Conservation (phyloP, 2,113 vertebrate species). For the Triplophysa siluroides region DNA sequence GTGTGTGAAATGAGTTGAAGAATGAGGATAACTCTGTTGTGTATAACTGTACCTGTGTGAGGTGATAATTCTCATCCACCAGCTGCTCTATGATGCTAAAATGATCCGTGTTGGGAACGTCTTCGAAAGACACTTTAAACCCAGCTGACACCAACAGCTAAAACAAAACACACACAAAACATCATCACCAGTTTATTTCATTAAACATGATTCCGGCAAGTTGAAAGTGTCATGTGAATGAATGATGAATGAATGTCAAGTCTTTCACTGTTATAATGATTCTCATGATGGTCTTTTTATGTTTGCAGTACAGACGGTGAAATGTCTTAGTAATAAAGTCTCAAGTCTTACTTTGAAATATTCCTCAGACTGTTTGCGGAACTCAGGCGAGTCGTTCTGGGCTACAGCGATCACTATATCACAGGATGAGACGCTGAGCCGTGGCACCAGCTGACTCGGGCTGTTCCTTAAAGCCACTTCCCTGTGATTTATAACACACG, state of each 20-base stretch:
- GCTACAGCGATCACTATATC: slow-evolving; percentile 79
- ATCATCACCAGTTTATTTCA: background rate
- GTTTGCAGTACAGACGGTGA: too few relatives aligned
- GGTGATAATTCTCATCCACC: slow-evolving; percentile 69
- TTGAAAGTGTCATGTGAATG: too few relatives aligned
- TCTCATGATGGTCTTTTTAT: too few relatives aligned
- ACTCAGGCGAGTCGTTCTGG: slow-evolving; percentile 87
- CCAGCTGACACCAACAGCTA: slow-evolving; percentile 66
- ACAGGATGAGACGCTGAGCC: slow-evolving; percentile 60
- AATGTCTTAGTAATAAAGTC: too few relatives aligned
- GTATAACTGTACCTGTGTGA: slow-evolving; percentile 69
- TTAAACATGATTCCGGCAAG: background rate
- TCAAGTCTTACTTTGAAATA: slow-evolving; percentile 78
- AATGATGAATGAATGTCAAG: too few relatives aligned
- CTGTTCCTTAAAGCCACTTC: slow-evolving; percentile 87
- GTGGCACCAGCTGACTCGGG: slow-evolving; percentile 72
- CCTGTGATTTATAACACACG: slow-evolving; percentile 65
- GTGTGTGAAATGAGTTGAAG: too few relatives aligned
- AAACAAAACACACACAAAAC: background rate
- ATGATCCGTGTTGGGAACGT: slow-evolving; percentile 74
- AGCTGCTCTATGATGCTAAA: slow-evolving; percentile 75
- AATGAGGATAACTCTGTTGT: background rate
- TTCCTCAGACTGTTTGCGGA: slow-evolving; percentile 82
- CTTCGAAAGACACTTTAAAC: slow-evolving; percentile 70
- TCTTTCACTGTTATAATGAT: too few relatives aligned